Base-by-base conservation (phyloP, 2,113 vertebrate genomes). In the Sebastes schlegelii region DNA sequence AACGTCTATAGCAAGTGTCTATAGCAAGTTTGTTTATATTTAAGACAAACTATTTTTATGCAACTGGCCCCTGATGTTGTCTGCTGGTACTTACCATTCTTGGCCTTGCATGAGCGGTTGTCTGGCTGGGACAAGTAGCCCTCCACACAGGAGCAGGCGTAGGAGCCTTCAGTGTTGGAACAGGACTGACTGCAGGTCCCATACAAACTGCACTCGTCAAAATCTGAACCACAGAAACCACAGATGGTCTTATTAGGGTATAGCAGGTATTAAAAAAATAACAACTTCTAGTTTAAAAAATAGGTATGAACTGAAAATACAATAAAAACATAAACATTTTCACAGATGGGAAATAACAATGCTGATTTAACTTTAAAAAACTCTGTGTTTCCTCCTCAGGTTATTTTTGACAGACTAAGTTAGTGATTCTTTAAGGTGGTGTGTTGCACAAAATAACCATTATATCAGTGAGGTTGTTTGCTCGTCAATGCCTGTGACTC, bases 161-260 rank as follows among this genome's bases (percentile, higher is more conserved):
- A 99, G 79, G 96, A 96, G 52, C 97, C 98, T 9, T 98, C 96
- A 0, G 93, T 96, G 95, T 99, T 99, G 60, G 95, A 95, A 83
- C 98, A 99, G 0, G 97, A 96, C 95, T 99, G 98, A 91, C 98
- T 99, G 95, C 98, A 99, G 74, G 97, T 97, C 69, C 98, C 98
- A 0, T 99, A 99, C 43, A 98, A 42, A 0, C 95, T 95, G 87
- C 98, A 99, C 75, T 99, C 98, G 2, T 99, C 96, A 1, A 98
- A 98, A 88, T 99, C 98, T 99, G 76, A 62, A 78, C 11, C 68
- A 82, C 69, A 86, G 45, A 90, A 75, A 76, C 5, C 21, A 57
- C 76, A 78, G 19, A 81, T 55, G 58, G 69, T 74, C 21, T 49
- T 64, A 69, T 17, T 69, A 51, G 66, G 21, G 4, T 69, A n/a